Evolutionary conservation across 2,888 invertebrate species (phyloP).

Genomic region (Cataglyphis cursor): DNA sequence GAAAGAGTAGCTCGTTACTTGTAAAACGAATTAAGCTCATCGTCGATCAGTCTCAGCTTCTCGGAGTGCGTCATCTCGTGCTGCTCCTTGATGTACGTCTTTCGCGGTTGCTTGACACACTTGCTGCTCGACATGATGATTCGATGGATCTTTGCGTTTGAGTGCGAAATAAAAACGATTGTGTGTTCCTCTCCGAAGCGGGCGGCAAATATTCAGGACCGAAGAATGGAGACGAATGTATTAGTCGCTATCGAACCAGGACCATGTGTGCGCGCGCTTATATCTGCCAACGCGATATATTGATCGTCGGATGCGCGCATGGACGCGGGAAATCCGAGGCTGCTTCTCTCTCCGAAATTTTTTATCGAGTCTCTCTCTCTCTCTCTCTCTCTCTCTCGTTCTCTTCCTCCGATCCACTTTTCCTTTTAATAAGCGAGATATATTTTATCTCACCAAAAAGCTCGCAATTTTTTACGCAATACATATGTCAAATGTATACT

Average conservation of each 20-base stretch:
- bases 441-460: not conserved
- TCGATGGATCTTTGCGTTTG: not conserved
- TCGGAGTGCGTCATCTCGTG: slow-evolving; percentile 85
- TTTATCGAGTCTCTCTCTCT: not conserved
- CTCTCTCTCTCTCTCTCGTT: too few species aligned
- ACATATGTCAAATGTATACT: not conserved
- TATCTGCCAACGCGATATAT: slow-evolving; percentile 56
- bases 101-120: slow-evolving; percentile 83
- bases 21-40: slow-evolving; percentile 85
- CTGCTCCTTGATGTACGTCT: slow-evolving; percentile 83
- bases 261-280: slow-evolving; percentile 64
- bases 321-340: slow-evolving; percentile 53
- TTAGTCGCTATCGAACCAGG: slow-evolving; percentile 65
- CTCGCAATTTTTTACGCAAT: not conserved
- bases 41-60: slow-evolving; percentile 84
- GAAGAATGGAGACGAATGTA: slow-evolving; percentile 21
- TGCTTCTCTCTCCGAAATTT: not conserved
- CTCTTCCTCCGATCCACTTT: not conserved
- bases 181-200: not conserved
- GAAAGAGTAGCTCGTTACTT: slow-evolving; percentile 78
- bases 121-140: slow-evolving; percentile 81
- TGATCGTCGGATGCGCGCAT: slow-evolving; percentile 57
- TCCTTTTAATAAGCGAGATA: not conserved
- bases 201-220: not conserved
- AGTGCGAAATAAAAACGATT: not conserved